phyloP scores from a whole-genome alignment of 2,797 vertebrate species.

The Hafferia zeledoni region DNA sequence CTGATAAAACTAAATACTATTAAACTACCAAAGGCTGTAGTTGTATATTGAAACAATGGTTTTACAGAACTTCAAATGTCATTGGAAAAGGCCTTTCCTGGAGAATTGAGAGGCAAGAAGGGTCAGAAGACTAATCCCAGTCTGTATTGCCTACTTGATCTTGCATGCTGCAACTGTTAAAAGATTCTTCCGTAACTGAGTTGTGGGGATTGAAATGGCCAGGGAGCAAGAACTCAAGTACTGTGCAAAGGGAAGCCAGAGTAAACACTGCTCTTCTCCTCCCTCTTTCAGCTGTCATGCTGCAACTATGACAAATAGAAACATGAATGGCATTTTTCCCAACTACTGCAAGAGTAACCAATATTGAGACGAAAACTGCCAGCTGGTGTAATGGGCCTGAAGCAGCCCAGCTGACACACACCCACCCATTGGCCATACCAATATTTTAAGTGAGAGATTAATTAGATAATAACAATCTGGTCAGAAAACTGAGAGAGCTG shows the following conservation, averaged over 20 bases:
- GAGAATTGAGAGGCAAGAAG: not conserved
- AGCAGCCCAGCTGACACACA: constrained; percentile 13
- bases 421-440: not conserved
- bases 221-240: not conserved
- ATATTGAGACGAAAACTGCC: not conserved
- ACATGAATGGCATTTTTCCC: not conserved
- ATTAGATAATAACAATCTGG: constrained; percentile 1
- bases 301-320: not conserved
- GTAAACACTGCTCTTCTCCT: not conserved
- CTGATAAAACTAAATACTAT: not conserved
- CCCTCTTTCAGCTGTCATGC: not conserved
- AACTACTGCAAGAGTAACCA: not conserved
- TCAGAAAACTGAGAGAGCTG: not conserved
- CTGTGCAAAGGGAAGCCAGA: not conserved
- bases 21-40: not conserved
- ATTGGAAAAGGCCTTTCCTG: not conserved
- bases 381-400: not conserved
- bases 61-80: not conserved
- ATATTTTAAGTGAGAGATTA: constrained; percentile 3
- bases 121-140: not conserved
- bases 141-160: not conserved
- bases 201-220: not conserved
- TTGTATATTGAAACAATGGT: not conserved
- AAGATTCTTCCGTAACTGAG: not conserved
- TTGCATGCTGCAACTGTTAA: not conserved